Percentiles rank a stretch among this genome's conserved stretches.
These are phyloP conservation scores for Autographa pulchrina DNA, from an alignment of 2,888 invertebrate species.

Conservation along the genomic window DNA sequence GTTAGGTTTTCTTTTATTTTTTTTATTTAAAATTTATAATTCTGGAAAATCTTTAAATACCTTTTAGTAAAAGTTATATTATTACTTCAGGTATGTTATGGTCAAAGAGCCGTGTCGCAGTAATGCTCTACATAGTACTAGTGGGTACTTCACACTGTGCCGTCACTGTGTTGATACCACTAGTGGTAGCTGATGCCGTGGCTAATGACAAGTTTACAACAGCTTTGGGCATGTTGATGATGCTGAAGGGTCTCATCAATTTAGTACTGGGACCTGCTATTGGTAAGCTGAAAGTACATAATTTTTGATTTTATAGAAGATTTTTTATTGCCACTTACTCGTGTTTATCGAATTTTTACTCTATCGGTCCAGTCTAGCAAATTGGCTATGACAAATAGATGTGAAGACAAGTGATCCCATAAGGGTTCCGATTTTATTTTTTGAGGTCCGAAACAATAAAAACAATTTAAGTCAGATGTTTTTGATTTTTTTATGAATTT, in stretches of 20 bases:
- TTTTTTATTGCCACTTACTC: too few species aligned
- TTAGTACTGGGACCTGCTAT: constrained; percentile 88
- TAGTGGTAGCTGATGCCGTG: constrained; percentile 90
- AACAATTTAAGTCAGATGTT: too few species aligned
- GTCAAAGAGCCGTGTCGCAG: constrained; percentile 65
- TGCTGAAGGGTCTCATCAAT: constrained; percentile 86
- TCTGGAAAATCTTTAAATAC: too few species aligned
- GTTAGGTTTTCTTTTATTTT: too few species aligned
- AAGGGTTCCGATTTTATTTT: too few species aligned
- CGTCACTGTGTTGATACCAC: constrained; percentile 84
- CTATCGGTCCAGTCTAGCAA: too few species aligned
- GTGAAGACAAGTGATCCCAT: too few species aligned
- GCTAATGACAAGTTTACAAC: constrained; percentile 88
- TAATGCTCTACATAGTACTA: constrained; percentile 71
- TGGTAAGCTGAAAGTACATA: constrained; percentile 80
- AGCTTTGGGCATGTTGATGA: constrained; percentile 89
- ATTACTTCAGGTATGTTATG: constrained; percentile 73
- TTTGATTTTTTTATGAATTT: too few species aligned
- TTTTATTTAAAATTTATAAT: too few species aligned
- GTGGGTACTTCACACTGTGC: constrained; percentile 89
- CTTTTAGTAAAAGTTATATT: neutral
- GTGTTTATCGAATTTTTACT: too few species aligned
- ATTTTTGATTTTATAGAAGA: constrained; percentile 7
- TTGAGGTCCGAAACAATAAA: too few species aligned
- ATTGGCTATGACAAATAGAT: too few species aligned